A percentile compares a stretch with the other conserved stretches of the same genome.
Conservation (phyloP, 1,140 invertebrate species). For the Trichonephila inaurata region DNA sequence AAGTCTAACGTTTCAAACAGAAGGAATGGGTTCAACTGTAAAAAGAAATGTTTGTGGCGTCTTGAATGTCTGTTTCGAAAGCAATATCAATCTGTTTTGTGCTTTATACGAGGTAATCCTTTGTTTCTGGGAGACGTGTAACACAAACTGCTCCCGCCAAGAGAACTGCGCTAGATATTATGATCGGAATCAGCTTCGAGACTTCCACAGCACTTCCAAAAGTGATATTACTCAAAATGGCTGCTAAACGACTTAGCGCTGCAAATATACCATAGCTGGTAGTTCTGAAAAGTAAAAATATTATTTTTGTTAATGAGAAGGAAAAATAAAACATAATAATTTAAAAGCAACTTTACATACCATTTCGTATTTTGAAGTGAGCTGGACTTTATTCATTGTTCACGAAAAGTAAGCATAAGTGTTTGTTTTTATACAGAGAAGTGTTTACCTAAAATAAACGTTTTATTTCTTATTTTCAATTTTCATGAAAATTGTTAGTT, state of each 20-base stretch:
- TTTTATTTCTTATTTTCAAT: no score
- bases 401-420: no score
- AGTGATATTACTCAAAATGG: constrained; percentile 82
- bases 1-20: background rate
- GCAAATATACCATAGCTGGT: constrained; percentile 82
- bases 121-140: constrained; percentile 82
- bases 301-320: background rate
- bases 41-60: background rate
- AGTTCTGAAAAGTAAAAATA: constrained; percentile 80
- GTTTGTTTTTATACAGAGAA: no score
- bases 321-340: background rate
- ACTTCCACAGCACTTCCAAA: constrained; percentile 81
- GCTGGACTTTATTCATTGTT: no score
- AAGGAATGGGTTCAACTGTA: background rate
- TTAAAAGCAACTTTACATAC: no score
- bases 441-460: no score
- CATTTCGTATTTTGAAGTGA: no score
- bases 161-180: constrained; percentile 81
- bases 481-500: no score
- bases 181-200: constrained; percentile 82
- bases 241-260: constrained; percentile 81
- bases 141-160: constrained; percentile 81
- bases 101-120: constrained; percentile 78
- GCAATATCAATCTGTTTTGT: background rate
- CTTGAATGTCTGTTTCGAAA: background rate